Evolutionary conservation across 2,888 invertebrate genomes (phyloP).

Genomic region (Lapara coniferarum): DNA sequence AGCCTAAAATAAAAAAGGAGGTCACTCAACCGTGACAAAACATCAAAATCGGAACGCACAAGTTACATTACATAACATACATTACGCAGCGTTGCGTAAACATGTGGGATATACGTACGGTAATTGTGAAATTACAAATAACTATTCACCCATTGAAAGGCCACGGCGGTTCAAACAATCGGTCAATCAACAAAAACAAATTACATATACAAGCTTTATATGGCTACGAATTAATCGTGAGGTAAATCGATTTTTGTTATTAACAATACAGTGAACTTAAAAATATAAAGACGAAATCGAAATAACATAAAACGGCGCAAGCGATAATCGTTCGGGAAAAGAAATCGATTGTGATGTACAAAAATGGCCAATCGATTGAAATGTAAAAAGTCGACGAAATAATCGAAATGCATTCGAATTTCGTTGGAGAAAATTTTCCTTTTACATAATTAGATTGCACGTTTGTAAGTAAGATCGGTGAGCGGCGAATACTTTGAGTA

Average conservation of each 20-base stretch:
- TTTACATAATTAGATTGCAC: background rate
- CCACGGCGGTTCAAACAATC: conserved; percentile 11
- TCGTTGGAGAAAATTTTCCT: background rate
- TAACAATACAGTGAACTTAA: conserved; percentile 10
- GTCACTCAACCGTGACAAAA: conserved; percentile 18
- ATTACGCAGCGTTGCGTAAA: background rate
- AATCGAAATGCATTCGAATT: conserved; percentile 12
- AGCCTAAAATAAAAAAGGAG: conserved; percentile 14
- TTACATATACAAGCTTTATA: conserved; percentile 2
- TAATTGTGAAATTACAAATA: conserved; percentile 12
- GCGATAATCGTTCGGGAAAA: conserved; percentile 26
- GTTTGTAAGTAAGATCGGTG: background rate
- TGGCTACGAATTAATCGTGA: background rate
- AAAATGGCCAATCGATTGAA: conserved; percentile 27
- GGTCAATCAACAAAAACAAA: conserved; percentile 3
- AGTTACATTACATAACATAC: conserved; percentile 8
- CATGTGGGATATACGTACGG: background rate
- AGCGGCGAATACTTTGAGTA: background rate
- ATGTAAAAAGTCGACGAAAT: conserved; percentile 3
- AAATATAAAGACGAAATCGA: background rate
- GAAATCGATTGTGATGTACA: conserved; percentile 32
- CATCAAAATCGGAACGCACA: conserved; percentile 8
- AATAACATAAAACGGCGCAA: background rate
- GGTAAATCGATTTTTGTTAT: conserved; percentile 15
- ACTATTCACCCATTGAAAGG: conserved; percentile 11